These are phyloP conservation scores for Struthidea cinerea DNA, from an alignment of 2,113 vertebrate species.

Conservation along the genomic window DNA sequence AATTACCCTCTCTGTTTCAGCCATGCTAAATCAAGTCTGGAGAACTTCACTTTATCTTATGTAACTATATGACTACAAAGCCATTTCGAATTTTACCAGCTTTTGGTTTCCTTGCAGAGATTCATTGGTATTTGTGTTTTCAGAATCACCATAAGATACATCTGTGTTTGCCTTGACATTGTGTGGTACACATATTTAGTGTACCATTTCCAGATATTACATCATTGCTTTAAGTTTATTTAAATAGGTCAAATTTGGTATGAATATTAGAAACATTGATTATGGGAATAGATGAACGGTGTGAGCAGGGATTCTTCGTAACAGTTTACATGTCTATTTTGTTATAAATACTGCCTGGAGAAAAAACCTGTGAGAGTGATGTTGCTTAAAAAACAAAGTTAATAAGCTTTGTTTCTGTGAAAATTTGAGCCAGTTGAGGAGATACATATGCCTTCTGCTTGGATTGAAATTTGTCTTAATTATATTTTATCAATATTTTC, in stretches of 20 bases:
- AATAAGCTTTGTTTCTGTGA: background rate
- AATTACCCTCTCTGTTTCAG: background rate
- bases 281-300: background rate
- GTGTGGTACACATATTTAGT: background rate
- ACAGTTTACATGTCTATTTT: background rate
- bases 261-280: background rate
- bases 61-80: background rate
- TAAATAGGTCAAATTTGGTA: background rate
- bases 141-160: background rate
- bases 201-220: background rate
- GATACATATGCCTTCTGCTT: background rate
- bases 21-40: background rate
- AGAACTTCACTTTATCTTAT: background rate
- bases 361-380: background rate
- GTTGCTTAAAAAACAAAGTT: background rate
- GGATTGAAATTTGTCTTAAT: background rate
- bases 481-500: constrained; percentile 37
- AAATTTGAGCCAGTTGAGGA: background rate
- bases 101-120: background rate
- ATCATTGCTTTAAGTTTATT: background rate
- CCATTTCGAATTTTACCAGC: background rate
- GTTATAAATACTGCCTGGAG: background rate
- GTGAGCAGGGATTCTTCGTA: background rate
- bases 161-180: background rate
- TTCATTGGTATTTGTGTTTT: background rate